Base-by-base conservation (phyloP, 2,113 vertebrate genomes). In the Onychostruthus taczanowskii region DNA sequence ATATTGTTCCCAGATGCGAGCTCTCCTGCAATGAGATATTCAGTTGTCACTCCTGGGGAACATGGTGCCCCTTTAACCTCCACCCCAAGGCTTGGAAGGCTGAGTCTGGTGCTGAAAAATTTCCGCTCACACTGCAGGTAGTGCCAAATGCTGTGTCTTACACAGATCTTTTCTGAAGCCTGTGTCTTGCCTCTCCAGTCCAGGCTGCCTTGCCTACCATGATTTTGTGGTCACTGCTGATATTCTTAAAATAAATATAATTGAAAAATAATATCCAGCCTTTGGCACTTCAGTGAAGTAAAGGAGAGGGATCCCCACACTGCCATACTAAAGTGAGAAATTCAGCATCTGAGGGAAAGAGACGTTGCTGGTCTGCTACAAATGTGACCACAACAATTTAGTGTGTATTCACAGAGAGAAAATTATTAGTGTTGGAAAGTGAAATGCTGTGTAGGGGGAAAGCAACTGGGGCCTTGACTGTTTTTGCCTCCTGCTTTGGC, bases 1-100 rank as follows among this genome's bases (percentile, higher is more conserved):
- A 96, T 97, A 96, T 97, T 97, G 97, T 85, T 97, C 95, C 97
- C 97, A 97, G 95, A 96, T 97, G 97, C 19, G 74, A 94, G 82
- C 56, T 94, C 82, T 80, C 79, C 66, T 75, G 84, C 92, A 73
- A 94, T 95, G 94, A 91, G 95, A 97, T 87, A 93, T 23, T 97
- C 94, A 89, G 82, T 97, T 95, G 93, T 96, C 66, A 83, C 89
- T 95, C 94, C 89, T 96, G 95, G 79, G 87, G 91, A 93, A 81
- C 75, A 75, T 3, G 2, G 63, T 96, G 95, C 95, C 92, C 96
- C 94, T 95, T 97, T 97, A 97, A 97, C 95, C 95, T 96, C 78
- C 88, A 93, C n/a, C 79, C 37, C 59, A 80, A 89, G 67, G 63
- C 76, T 81, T 94, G 59, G 41, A 80, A 93, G 80, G 44, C 62